phyloP scores from a whole-genome alignment of 2,888 invertebrate genomes.

The Scaptomyza flava region DNA sequence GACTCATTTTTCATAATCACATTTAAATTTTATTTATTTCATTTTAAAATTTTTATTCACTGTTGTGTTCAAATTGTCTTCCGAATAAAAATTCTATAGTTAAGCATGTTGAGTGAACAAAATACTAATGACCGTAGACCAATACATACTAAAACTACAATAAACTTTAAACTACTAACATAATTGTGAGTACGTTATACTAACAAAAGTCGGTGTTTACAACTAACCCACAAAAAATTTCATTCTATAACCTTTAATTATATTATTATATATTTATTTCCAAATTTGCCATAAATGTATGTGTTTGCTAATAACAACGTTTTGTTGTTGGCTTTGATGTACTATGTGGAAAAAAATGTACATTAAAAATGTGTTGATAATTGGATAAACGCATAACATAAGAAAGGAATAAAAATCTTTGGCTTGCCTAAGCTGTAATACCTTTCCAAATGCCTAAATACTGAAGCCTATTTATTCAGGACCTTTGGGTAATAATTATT shows the following conservation, averaged over 20 bases:
- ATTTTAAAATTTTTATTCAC: slow-evolving; percentile 21
- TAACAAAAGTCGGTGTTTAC: slow-evolving; percentile 48
- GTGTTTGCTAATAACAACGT: slow-evolving; percentile 35
- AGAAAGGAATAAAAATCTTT: slow-evolving; percentile 2
- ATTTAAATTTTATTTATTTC: slow-evolving; percentile 25
- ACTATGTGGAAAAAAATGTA: slow-evolving; percentile 15
- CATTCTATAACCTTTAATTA: slow-evolving; percentile 13
- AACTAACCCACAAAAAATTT: slow-evolving; percentile 4
- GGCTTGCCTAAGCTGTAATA: slow-evolving; percentile 25
- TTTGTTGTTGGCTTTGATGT: slow-evolving; percentile 39
- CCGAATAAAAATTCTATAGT: slow-evolving; percentile 63
- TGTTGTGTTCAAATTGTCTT: slow-evolving; percentile 68
- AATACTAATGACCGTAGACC: slow-evolving; percentile 41
- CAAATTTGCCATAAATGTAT: slow-evolving; percentile 21
- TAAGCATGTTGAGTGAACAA: slow-evolving; percentile 72
- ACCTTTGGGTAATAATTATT: background rate
- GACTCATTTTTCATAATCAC: slow-evolving; percentile 26
- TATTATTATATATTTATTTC: slow-evolving; percentile 5
- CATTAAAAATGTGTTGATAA: slow-evolving; percentile 17
- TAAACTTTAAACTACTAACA: slow-evolving; percentile 30
- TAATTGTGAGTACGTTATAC: slow-evolving; percentile 56
- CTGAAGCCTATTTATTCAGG: too few species aligned
- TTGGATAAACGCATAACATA: background rate
- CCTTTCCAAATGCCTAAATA: background rate
- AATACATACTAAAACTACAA: slow-evolving; percentile 35